These are phyloP conservation scores for Drosophila kanekoi DNA, from an alignment of 2,888 invertebrate genomes.

Conservation along the genomic window DNA sequence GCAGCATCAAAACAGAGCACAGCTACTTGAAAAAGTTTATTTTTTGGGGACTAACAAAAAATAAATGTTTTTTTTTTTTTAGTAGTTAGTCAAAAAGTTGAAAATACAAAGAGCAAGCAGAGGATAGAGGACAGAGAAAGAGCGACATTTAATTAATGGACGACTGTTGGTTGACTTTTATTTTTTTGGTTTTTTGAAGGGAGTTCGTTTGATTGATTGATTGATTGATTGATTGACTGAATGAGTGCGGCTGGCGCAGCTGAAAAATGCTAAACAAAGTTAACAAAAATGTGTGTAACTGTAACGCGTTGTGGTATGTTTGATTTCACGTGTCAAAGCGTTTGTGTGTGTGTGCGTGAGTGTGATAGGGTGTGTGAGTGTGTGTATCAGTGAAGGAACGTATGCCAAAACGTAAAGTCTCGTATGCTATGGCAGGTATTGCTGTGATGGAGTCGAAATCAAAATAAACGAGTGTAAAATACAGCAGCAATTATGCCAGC, in stretches of 20 bases:
- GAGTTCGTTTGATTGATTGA: constrained; percentile 65
- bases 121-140: constrained; percentile 53
- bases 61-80: constrained; percentile 31
- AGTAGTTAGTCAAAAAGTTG: constrained; percentile 53
- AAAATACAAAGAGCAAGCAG: constrained; percentile 66
- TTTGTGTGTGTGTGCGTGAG: constrained; percentile 4
- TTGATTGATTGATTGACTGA: constrained; percentile 65
- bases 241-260: constrained; percentile 68
- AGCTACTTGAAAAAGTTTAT: constrained; percentile 57
- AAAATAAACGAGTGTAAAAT: constrained; percentile 40
- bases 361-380: not conserved
- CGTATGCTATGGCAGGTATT: constrained; percentile 37
- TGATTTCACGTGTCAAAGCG: not conserved
- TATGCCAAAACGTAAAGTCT: constrained; percentile 30
- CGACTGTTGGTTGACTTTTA: constrained; percentile 61
- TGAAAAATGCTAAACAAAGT: constrained; percentile 70
- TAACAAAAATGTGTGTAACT: constrained; percentile 52
- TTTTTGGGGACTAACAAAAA: constrained; percentile 20
- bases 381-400: not conserved
- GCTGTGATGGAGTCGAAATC: constrained; percentile 42
- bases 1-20: constrained; percentile 43
- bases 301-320: constrained; percentile 41
- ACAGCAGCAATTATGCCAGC: constrained; percentile 50
- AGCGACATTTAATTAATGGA: constrained; percentile 76
- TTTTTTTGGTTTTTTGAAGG: constrained; percentile 15